Conservation (phyloP, 2,113 vertebrate genomes). For the Girardinichthys multiradiatus region DNA sequence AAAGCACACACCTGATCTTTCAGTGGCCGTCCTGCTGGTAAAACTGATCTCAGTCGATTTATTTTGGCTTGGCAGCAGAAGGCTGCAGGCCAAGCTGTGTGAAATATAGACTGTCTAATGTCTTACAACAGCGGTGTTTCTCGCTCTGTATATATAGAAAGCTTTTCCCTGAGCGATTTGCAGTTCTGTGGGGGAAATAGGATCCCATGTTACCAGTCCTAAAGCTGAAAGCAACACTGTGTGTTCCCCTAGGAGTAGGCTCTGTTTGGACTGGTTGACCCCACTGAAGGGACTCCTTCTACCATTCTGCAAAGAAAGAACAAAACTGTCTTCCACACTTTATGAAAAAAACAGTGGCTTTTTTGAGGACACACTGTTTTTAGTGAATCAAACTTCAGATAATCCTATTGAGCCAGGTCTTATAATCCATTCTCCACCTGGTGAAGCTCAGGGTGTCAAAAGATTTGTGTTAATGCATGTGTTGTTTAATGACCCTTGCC, state of each 20-base stretch:
- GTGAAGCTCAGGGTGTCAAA: slow-evolving; percentile 47
- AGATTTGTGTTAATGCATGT: slow-evolving; percentile 41
- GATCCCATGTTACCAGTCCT: slow-evolving; percentile 59
- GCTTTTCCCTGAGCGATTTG: slow-evolving; percentile 74
- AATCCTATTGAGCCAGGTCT: slow-evolving; percentile 22
- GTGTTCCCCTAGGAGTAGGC: slow-evolving; percentile 11
- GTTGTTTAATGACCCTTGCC: slow-evolving; percentile 54
- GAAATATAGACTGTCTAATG: slow-evolving; percentile 26
- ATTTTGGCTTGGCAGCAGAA: slow-evolving; percentile 55
- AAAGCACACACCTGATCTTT: slow-evolving; percentile 48
- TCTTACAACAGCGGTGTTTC: slow-evolving; percentile 31
- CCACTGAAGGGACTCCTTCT: not conserved
- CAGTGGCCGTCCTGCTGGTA: not conserved
- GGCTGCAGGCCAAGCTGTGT: slow-evolving; percentile 24
- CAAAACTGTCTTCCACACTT: not conserved
- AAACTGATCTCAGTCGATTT: slow-evolving; percentile 34
- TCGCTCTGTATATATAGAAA: slow-evolving; percentile 72
- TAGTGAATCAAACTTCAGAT: slow-evolving; percentile 47
- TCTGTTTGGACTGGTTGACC: slow-evolving; percentile 39
- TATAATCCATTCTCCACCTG: slow-evolving; percentile 61
- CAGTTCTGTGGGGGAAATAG: slow-evolving; percentile 73
- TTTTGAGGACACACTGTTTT: not conserved
- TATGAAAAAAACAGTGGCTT: not conserved
- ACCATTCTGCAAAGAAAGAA: not conserved
- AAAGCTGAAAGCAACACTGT: slow-evolving; percentile 39